These are phyloP conservation scores for Nowickia ferox DNA, from an alignment of 2,888 invertebrate species.

Conservation along the genomic window DNA sequence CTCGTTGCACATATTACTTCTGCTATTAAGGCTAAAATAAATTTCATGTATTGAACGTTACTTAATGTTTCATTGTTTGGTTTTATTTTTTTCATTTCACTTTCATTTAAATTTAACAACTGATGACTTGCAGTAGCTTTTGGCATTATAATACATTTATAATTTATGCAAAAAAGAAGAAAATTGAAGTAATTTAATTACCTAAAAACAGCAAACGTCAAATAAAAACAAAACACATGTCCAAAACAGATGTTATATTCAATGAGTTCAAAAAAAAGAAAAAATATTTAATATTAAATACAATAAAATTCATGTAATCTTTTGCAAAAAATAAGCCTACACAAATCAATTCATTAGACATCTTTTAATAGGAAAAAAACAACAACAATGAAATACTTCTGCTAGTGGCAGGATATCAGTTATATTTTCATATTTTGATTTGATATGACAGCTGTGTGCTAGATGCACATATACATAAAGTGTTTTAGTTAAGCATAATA, in stretches of 20 bases:
- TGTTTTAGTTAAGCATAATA: too few species aligned
- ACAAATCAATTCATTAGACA: not conserved
- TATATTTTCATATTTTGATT: not conserved
- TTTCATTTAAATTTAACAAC: constrained; percentile 59
- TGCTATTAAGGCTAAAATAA: not conserved
- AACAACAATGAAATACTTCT: not conserved
- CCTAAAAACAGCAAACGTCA: not conserved
- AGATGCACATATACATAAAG: too few species aligned
- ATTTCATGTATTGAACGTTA: not conserved
- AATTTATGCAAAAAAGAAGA: constrained; percentile 58
- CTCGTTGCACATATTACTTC: too few species aligned
- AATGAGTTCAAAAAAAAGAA: not conserved
- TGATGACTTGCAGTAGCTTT: constrained; percentile 62
- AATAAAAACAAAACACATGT: constrained; percentile 34
- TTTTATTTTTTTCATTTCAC: constrained; percentile 2
- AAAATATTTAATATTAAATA: constrained; percentile 35
- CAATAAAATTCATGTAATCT: not conserved
- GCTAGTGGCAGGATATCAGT: constrained; percentile 15
- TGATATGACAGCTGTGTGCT: not conserved
- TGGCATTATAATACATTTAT: constrained; percentile 61
- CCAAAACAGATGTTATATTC: constrained; percentile 63
- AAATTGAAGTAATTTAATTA: constrained; percentile 59
- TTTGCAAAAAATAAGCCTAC: not conserved
- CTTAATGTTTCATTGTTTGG: not conserved
- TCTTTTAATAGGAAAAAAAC: not conserved